Evolutionary conservation across 1,140 invertebrate genomes (phyloP), one percentile per base, ranked within the genome.

Genomic region (Contarinia nasturtii): DNA sequence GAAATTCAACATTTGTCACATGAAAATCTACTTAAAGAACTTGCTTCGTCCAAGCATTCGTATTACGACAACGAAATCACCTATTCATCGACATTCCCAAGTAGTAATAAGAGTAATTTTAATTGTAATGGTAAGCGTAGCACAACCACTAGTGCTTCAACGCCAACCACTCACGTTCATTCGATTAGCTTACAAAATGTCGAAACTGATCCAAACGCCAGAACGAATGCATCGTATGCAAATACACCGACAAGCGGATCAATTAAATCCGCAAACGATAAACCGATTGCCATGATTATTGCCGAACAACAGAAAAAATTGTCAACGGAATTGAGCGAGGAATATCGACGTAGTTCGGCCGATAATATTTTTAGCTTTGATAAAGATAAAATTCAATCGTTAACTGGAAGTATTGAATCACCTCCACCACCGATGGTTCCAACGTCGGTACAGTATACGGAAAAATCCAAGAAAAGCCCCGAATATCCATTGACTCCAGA

Each of bases 361-460:
- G 73, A 75, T 33, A 78, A 76, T 41, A 74, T 79, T 12, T 78
- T 79, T 51, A 78, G 76, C 55, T 79, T 79, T 49, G 76, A 79
- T 53, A 75, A 78, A 58, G 76, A 78, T 51, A 71, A 74, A 53
- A 79, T 79, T 37, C 74, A 78, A 55, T 76, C 73, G n/a, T 58
- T 79, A 17, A 73, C 71, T n/a, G 66, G 70, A 47, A 72, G 71
- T 22, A 63, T 60, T 20, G 66, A 61, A 33, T 65, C 65, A 51
- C 27, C 27, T 5, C 65, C 68, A 52, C 60, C 50, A 12, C 48
- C 49, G 21, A 48, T 61, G 51, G 73, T 71, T 57, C 70, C 72
- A 50, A 70, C 69, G 0, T 68, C 72, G n/a, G n/a, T 48, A 66
- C 70, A 2, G 64, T 7, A 57, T 38, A 59, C 58, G 37, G 58